Base-by-base conservation (phyloP, 2,113 vertebrate species). In the Holacanthus passer region DNA sequence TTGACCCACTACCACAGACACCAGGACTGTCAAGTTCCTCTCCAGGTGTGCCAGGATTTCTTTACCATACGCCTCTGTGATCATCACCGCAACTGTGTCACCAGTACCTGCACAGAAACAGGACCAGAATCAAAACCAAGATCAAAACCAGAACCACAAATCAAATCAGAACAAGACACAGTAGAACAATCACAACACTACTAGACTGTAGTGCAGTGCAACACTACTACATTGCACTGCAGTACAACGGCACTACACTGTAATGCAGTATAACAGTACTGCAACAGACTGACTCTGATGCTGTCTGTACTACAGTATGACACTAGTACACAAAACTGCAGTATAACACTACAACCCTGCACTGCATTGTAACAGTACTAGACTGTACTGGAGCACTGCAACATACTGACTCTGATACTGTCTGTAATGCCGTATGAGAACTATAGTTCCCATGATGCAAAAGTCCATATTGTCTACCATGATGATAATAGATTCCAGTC, bases 11-110 rank as follows among this genome's bases (percentile, higher is more conserved):
- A 97, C 91, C 88, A 99, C 96, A 14, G 95, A 96, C 89, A 98
- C 97, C 85, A 96, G 87, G 41, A 99, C 97, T 22, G 98, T 98
- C 86, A 97, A 94, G 91, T 99, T 99, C 88, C 96, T 95, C 80
- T 99, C 97, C 93, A 99, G 93, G 41, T 97, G 97, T 80, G 94
- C 96, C 94, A 98, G 88, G 88, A 99, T 97, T 87, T 99, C 97
- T 77, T 97, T 98, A 65, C 98, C 98, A 66, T 97, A 97, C 0
- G 93, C 94, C 87, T 99, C 97, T 0, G 97, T 97, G 91, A 99
- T 99, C 97, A 99, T 99, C 86, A 99, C 97, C 10, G 98, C 97
- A 87, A 99, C 97, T 2, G 96, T 98, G 84, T 98, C 96, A 78
- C 98, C 98, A 29, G 98, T 99, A 83, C 98, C 98, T 99, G 81